A percentile compares a stretch with the other conserved stretches of the same genome.
These are phyloP conservation scores for Oreohelix idahoensis DNA, from an alignment of 1,140 invertebrate genomes.

Conservation along the genomic window DNA sequence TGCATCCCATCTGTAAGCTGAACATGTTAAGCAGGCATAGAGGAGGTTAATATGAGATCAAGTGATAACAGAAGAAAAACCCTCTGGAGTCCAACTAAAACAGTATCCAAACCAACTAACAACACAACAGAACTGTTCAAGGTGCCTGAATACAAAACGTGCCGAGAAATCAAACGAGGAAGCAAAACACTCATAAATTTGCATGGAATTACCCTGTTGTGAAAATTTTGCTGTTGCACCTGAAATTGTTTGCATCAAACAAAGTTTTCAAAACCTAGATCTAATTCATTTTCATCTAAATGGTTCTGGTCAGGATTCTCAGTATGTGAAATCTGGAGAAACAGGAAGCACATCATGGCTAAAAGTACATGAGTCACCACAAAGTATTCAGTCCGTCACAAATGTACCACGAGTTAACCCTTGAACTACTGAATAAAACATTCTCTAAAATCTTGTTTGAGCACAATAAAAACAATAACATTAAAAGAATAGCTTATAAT, in stretches of 20 bases:
- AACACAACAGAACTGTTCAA: neutral
- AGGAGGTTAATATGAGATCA: neutral
- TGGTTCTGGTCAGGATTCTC: slow-evolving; percentile 17
- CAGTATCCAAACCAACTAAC: neutral
- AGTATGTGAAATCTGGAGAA: slow-evolving; percentile 26
- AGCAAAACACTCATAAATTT: slow-evolving; percentile 19
- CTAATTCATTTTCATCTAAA: slow-evolving; percentile 31
- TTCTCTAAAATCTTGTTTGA: no score
- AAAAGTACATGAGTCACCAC: no score
- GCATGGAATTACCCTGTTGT: neutral
- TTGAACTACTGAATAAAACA: no score
- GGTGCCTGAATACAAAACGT: neutral
- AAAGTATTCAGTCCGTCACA: no score
- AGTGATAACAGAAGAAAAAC: neutral
- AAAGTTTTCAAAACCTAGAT: slow-evolving; percentile 31
- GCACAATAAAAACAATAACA: no score
- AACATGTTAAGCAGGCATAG: neutral
- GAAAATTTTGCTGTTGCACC: neutral
- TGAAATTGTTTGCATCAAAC: slow-evolving; percentile 12
- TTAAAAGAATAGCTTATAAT: no score
- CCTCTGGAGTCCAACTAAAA: neutral
- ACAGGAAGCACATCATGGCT: neutral
- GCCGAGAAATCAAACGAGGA: neutral
- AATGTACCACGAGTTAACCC: no score
- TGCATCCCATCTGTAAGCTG: neutral